Percentiles rank a stretch among this genome's conserved stretches.
phyloP scores from a whole-genome alignment of 1,140 invertebrate species.

The Drosophila sp. region DNA sequence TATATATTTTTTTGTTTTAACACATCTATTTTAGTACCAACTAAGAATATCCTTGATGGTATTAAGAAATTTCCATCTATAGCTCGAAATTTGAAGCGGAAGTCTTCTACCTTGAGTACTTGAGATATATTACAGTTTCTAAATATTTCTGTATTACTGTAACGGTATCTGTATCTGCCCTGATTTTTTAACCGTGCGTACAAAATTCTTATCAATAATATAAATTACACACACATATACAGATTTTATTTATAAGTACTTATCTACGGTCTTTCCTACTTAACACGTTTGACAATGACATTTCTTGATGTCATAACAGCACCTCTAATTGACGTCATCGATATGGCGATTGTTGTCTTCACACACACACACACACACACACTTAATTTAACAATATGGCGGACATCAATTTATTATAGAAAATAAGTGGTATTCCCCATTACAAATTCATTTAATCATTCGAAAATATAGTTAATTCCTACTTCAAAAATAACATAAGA shows the following conservation, averaged over 20 bases:
- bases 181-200: slow-evolving; percentile 50
- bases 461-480: too few relatives aligned
- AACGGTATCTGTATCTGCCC: slow-evolving; percentile 11
- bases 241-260: slow-evolving; percentile 5
- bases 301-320: slow-evolving; percentile 66
- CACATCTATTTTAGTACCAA: too few relatives aligned
- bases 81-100: slow-evolving; percentile 16
- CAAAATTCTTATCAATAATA: slow-evolving; percentile 59
- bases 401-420: not conserved
- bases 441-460: too few relatives aligned
- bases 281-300: slow-evolving; percentile 37
- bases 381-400: slow-evolving; percentile 19
- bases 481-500: too few relatives aligned
- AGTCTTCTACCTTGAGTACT: slow-evolving; percentile 2
- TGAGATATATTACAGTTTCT: slow-evolving; percentile 9
- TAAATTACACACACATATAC: slow-evolving; percentile 57
- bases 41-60: too few relatives aligned
- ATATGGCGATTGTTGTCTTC: slow-evolving; percentile 34
- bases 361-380: not conserved
- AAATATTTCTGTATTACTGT: not conserved
- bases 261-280: slow-evolving; percentile 15
- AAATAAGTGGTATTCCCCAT: slow-evolving; percentile 1
- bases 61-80: not conserved
- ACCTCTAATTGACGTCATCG: slow-evolving; percentile 64
- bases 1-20: too few relatives aligned